Evolutionary conservation across 1,140 invertebrate species (phyloP), one percentile per base, ranked within the genome.

Genomic region (Macrobrachium nipponense): DNA sequence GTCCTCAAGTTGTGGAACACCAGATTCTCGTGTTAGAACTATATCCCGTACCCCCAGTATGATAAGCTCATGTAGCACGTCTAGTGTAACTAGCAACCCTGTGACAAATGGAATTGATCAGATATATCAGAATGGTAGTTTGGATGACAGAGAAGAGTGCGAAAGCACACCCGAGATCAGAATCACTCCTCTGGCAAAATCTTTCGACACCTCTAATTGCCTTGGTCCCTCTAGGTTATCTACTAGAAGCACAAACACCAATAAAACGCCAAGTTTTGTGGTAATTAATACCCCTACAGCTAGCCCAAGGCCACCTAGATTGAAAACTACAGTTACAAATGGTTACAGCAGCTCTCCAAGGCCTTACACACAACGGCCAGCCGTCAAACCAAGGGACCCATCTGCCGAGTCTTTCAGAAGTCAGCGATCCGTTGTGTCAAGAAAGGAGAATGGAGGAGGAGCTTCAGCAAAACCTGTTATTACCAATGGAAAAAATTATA

Each of bases 221-320:
- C 66, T 80, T 27, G 58, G 44, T 44, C 77, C 84, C 61, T 62
- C 84, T n/a, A 86, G 60, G 51, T 60, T 86, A 12, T 86, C 84
- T 23, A 86, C 84, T 8, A 36, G 84, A 43, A 79, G 77, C 36
- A 86, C 70, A 61, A 86, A 86, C 60, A 66, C 84, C 59, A 86
- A 86, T 78, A 86, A 86, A n/a, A 86, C 84, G 11, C 75, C 84
- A 43, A 86, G 84, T 27, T 86, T 86, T 80, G 84, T 86, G 8
- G 77, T 86, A 17, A 86, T 86, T 44, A 86, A 86, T 51, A 86
- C 84, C 15, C 84, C 84, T 20, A 73, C 78, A n/a, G 84, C 77
- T 27, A 86, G 84, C 58, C 84, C 84, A 59, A 70, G 84, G 72
- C 62, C 64, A 12, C 78, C 84, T 8, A 73, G 84, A 2, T 78